phyloP scores from a whole-genome alignment of 2,113 vertebrate genomes.

The Mobula birostris region DNA sequence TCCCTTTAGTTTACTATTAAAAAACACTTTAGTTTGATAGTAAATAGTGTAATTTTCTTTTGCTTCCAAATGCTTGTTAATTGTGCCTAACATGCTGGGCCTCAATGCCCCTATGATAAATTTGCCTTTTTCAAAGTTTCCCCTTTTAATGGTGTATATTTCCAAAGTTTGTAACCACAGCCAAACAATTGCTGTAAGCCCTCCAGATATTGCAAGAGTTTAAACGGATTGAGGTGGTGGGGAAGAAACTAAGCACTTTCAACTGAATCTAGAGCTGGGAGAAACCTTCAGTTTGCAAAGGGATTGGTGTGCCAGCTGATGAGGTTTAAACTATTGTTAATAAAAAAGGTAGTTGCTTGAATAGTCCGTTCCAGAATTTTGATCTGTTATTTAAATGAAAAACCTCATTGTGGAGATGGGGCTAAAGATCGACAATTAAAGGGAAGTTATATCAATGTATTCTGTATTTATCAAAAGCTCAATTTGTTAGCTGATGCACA shows the following conservation, averaged over 20 bases:
- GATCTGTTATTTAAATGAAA: background rate
- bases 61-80: constrained; percentile 2
- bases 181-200: background rate
- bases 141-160: background rate
- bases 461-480: constrained; percentile 47
- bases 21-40: background rate
- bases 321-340: background rate
- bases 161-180: background rate
- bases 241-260: background rate
- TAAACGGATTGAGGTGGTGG: background rate
- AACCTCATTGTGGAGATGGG: background rate
- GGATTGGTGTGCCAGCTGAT: background rate
- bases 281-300: background rate
- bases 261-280: background rate
- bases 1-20: too few species aligned
- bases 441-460: background rate
- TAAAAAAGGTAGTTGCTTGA: background rate
- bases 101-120: background rate
- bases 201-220: background rate
- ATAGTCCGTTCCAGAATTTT: background rate
- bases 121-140: background rate
- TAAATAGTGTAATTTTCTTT: background rate
- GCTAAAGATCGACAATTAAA: background rate
- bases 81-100: constrained; percentile 3
- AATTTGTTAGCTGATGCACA: constrained; percentile 72